phyloP scores from a whole-genome alignment of 2,888 invertebrate species.

The Drosophila borborema region DNA sequence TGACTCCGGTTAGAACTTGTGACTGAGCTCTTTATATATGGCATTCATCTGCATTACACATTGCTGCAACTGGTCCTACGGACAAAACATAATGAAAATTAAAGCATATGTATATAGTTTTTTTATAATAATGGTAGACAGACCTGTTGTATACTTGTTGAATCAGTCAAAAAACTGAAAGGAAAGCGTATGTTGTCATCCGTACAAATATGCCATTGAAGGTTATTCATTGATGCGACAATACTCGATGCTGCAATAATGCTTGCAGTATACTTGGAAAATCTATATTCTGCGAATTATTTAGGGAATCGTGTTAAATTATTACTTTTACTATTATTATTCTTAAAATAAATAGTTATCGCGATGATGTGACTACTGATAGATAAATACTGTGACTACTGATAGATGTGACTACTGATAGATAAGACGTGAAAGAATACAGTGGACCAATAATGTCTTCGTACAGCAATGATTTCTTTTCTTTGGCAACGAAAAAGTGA shows the following conservation, averaged over 20 bases:
- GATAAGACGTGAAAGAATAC: too few species aligned
- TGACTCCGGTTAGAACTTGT: constrained; percentile 66
- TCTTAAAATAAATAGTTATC: neutral
- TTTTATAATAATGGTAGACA: constrained; percentile 64
- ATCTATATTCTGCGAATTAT: constrained; percentile 92
- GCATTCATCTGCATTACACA: constrained; percentile 93
- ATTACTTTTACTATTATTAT: neutral
- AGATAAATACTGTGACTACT: too few species aligned
- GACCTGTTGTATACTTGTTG: constrained; percentile 94
- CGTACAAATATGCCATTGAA: constrained; percentile 89
- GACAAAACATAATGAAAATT: constrained; percentile 4
- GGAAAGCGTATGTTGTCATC: constrained; percentile 88
- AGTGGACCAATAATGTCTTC: too few species aligned
- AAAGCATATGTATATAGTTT: neutral
- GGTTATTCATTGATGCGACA: constrained; percentile 93
- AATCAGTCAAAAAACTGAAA: constrained; percentile 90
- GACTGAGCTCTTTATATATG: constrained; percentile 88
- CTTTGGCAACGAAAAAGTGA: too few species aligned
- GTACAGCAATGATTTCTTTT: too few species aligned
- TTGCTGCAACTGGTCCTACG: constrained; percentile 91
- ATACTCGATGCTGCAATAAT: constrained; percentile 96
- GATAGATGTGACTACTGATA: too few species aligned
- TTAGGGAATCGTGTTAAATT: constrained; percentile 15
- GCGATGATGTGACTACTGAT: too few species aligned
- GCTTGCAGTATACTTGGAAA: constrained; percentile 95